phyloP scores from a whole-genome alignment of 2,797 vertebrate genomes.

The Girardinus metallicus region DNA sequence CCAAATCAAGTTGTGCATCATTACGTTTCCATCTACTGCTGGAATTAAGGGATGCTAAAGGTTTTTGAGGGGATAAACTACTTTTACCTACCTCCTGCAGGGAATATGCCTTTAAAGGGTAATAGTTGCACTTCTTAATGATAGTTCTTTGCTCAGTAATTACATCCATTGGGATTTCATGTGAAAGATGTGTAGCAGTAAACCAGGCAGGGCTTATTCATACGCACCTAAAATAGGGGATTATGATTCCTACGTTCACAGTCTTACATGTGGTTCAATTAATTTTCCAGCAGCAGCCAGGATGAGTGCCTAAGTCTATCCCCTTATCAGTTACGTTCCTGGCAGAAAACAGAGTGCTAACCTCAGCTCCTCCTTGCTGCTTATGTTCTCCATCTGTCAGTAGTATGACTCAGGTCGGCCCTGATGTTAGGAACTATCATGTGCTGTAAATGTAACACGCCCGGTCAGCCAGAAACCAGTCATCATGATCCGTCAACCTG shows the following conservation, averaged over 20 bases:
- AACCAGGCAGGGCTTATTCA: constrained; percentile 48
- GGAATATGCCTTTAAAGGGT: constrained; percentile 48
- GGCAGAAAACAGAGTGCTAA: constrained; percentile 48
- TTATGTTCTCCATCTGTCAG: constrained; percentile 71
- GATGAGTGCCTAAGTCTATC: constrained; percentile 64
- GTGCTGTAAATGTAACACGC: constrained; percentile 45
- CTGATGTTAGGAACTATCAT: constrained; percentile 51
- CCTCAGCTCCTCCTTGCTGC: constrained; percentile 44
- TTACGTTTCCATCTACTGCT: constrained; percentile 16
- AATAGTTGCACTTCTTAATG: constrained; percentile 44
- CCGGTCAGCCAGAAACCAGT: constrained; percentile 45
- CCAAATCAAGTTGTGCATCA: constrained; percentile 56
- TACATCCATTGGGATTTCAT: constrained; percentile 61
- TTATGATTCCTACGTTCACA: constrained; percentile 55
- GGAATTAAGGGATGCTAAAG: constrained; percentile 32
- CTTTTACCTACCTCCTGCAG: constrained; percentile 40
- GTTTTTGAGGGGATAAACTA: constrained; percentile 35
- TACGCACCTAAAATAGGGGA: constrained; percentile 46
- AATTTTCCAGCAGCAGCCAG: constrained; percentile 57
- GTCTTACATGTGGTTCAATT: constrained; percentile 59
- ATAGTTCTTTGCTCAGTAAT: constrained; percentile 51
- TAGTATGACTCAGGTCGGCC: constrained; percentile 49
- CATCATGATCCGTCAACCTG: constrained; percentile 41
- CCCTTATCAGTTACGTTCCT: constrained; percentile 69
- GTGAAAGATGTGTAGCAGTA: constrained; percentile 45